Conservation (phyloP, 2,797 vertebrate species). For the Antrozous pallidus region DNA sequence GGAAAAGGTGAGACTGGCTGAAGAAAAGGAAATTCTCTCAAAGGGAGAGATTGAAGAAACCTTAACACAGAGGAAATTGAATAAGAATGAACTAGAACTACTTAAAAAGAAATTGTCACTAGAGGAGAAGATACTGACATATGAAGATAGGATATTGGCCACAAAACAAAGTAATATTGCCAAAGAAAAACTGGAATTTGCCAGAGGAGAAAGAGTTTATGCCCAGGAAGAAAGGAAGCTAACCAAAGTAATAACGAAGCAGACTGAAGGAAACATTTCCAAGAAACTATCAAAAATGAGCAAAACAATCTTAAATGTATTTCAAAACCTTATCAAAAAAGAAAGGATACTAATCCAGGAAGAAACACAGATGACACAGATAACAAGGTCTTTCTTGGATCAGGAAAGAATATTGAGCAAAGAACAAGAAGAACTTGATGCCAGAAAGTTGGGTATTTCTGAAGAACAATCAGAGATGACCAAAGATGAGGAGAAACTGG, state of each 20-base stretch:
- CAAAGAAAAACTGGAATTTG: slow-evolving; percentile 25
- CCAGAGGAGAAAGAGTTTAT: slow-evolving; percentile 4
- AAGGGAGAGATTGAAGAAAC: not conserved
- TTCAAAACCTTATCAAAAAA: slow-evolving; percentile 21
- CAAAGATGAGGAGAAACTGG: slow-evolving; percentile 40
- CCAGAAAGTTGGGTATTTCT: slow-evolving; percentile 6
- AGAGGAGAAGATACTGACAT: slow-evolving; percentile 32
- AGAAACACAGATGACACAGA: slow-evolving; percentile 41
- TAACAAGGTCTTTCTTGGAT: not conserved
- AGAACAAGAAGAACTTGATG: slow-evolving; percentile 33
- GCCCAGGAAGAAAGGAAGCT: slow-evolving; percentile 59
- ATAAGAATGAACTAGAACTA: not conserved
- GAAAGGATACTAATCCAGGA: slow-evolving; percentile 32
- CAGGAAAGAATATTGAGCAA: not conserved
- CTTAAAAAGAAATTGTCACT: slow-evolving; percentile 7
- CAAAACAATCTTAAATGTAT: not conserved
- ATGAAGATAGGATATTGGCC: slow-evolving; percentile 59
- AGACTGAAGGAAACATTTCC: not conserved
- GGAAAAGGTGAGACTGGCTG: slow-evolving; percentile 7
- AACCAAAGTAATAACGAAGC: not conserved
- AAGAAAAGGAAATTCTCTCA: not conserved
- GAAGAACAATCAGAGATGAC: slow-evolving; percentile 37
- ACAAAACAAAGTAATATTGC: slow-evolving; percentile 38
- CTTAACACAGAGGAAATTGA: not conserved
- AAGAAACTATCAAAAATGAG: not conserved